Base-by-base conservation (phyloP, 2,888 invertebrate genomes). In the Hemaris fuciformis region DNA sequence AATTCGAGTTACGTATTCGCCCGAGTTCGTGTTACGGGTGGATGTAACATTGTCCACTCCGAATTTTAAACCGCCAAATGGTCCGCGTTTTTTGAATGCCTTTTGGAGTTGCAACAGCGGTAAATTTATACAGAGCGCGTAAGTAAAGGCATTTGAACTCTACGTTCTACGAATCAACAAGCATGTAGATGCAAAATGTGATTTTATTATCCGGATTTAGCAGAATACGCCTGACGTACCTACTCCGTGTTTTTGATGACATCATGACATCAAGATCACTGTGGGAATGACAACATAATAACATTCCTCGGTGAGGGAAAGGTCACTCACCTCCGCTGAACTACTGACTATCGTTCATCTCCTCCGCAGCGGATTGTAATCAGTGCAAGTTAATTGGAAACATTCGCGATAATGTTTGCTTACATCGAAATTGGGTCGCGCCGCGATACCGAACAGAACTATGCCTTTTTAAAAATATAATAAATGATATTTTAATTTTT, bases 281-380 rank as follows among this genome's bases (percentile, higher is more conserved):
- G 81, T 85, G 83, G 80, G 84, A 85, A 84, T 80, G 77, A 81
- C 75, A 79, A 76, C 78, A 77, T 81, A 84, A 84, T 82, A 80
- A 77, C 77, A 81, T 81, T 84, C 81, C 76, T 79, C 70, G 65
- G 67, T 63, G 71, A 74, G 72, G 70, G 74, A 82, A 83, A 84
- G 83, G 85, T 84, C 85, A 85, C 72, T 76, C 75, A 75, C 79
- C 76, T 74, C 79, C 61, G 65, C 68, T 77, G 77, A 83, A 77
- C 77, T 69, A 66, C 31, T 66, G 66, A 64, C 64, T 64, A 62
- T 66, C 65, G 66, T 59, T 25, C 58, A 59, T 43, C 58, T 58
- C 10, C 43, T 41, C 34, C 57, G 34, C 18, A 43, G 43, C 13
- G 27, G 75, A 79, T 78, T 66, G 74, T 73, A 75, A 77, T 79